Evolutionary conservation across 2,113 vertebrate species (phyloP).

Genomic region (Saguinus midas): DNA sequence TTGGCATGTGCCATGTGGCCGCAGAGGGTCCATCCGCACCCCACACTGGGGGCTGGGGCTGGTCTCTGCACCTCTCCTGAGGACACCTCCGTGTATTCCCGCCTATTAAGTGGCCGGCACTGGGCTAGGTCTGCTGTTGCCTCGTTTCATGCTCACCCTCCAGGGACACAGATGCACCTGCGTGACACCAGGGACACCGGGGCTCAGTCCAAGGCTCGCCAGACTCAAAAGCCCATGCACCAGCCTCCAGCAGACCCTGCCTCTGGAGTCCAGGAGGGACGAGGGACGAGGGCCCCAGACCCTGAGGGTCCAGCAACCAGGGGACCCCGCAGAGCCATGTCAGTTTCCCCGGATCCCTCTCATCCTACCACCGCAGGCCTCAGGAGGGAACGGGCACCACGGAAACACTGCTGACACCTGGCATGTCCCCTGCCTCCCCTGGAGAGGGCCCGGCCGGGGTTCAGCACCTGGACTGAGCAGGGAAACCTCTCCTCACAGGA

Average conservation of each 20-base stretch:
- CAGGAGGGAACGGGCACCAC: not conserved
- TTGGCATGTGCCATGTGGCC: accelerated
- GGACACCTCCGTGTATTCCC: not conserved
- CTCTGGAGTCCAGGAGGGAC: not conserved
- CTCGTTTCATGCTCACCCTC: not conserved
- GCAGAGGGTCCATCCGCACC: not conserved
- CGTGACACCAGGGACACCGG: not conserved
- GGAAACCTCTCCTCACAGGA: not conserved
- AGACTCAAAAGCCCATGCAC: not conserved
- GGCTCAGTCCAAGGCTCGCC: not conserved
- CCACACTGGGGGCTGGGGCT: not conserved
- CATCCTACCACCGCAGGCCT: not conserved
- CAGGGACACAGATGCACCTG: not conserved
- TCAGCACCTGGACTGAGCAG: not conserved
- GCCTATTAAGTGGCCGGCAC: not conserved
- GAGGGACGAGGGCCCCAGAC: not conserved
- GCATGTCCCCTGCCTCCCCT: not conserved
- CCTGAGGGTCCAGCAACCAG: not conserved
- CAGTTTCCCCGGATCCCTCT: too few species aligned
- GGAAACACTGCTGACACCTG: not conserved
- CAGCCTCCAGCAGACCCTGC: not conserved
- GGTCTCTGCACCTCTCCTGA: not conserved
- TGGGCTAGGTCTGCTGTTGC: not conserved
- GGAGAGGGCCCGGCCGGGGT: not conserved
- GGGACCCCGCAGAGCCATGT: accelerated